A percentile compares a stretch with the other conserved stretches of the same genome.
phyloP scores from a whole-genome alignment of 1,140 invertebrate species.

The Drosophila melanogaster region Release_6_plus_ISO1_MT NC_004354.4:20664001-20664500 shows the following conservation, averaged over 20 bases:
- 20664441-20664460: constrained; percentile 82
- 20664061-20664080: no score
- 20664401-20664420: constrained; percentile 34
- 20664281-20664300: constrained; percentile 81
- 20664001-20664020: no score
- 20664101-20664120: not conserved
- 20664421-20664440: constrained; percentile 56
- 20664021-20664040: no score
- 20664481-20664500: constrained; percentile 50
- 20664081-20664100: no score
- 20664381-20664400: constrained; percentile 80
- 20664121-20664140: constrained; percentile 9
- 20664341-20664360: not conserved
- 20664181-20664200: constrained; percentile 48
- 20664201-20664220: constrained; percentile 47
- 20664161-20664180: constrained; percentile 69
- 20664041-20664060: no score
- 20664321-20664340: constrained; percentile 62
- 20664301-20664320: constrained; percentile 82
- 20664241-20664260: constrained; percentile 65
- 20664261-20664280: constrained; percentile 83
- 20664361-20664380: constrained; percentile 43
- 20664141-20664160: constrained; percentile 59
- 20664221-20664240: constrained; percentile 15
- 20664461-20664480: constrained; percentile 27